These are phyloP conservation scores for Dicaeum eximium DNA, from an alignment of 2,113 vertebrate species.

Conservation along the genomic window DNA sequence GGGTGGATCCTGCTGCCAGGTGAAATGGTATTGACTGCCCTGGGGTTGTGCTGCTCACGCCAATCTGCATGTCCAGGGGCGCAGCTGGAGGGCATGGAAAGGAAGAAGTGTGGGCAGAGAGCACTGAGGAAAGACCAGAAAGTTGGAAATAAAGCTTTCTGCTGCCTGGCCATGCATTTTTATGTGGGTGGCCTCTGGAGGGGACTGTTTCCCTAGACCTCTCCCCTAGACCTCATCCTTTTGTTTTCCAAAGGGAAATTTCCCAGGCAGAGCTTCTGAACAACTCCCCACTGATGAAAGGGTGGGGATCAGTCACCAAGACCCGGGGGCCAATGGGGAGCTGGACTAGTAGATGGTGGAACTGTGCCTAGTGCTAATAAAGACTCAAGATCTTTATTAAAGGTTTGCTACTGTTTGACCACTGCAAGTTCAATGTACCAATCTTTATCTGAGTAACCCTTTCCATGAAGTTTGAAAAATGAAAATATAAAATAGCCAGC, in stretches of 20 bases:
- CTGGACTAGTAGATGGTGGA: neutral
- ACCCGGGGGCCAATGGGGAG: neutral
- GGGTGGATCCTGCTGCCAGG: neutral
- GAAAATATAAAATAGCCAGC: neutral
- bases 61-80: neutral
- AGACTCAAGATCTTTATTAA: neutral
- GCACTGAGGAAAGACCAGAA: neutral
- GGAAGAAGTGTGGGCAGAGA: neutral
- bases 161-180: neutral
- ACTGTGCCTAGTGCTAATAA: neutral
- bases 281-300: neutral
- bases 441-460: neutral
- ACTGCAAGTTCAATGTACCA: neutral
- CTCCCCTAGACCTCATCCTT: neutral
- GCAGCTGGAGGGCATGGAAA: fast-evolving
- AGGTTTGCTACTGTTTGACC: neutral
- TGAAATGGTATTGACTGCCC: neutral
- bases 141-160: neutral
- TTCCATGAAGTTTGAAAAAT: neutral
- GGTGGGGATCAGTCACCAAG: fast-evolving
- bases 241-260: neutral
- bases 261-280: neutral
- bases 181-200: neutral
- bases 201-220: neutral
- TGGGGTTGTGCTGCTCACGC: neutral